Conservation (phyloP, 2,888 invertebrate species). For the Carterocephalus palaemon region DNA sequence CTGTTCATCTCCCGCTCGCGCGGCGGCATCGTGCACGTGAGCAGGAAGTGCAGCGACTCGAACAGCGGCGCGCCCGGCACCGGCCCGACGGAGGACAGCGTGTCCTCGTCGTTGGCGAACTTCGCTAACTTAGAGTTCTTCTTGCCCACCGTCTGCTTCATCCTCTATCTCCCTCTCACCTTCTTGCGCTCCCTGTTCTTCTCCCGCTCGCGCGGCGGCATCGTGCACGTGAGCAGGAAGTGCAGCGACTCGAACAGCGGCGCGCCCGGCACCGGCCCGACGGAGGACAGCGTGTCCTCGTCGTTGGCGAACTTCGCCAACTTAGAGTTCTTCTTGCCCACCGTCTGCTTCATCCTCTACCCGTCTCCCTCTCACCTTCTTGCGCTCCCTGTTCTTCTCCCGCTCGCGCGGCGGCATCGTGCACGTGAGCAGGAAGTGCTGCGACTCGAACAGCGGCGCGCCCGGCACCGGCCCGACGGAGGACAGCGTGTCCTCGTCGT, state of each 20-base stretch:
- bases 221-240: conserved; percentile 80
- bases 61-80: no score
- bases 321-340: conserved; percentile 73
- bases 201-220: conserved; percentile 37
- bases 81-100: no score
- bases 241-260: conserved; percentile 74
- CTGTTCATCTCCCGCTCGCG: background rate
- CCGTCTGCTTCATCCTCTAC: conserved; percentile 70
- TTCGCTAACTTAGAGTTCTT: no score
- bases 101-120: no score
- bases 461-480: conserved; percentile 78
- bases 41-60: no score
- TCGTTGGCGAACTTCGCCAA: conserved; percentile 70
- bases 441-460: conserved; percentile 67
- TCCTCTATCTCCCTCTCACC: conserved; percentile 1
- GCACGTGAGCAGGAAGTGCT: conserved; percentile 80
- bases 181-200: background rate
- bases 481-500: conserved; percentile 65
- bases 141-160: no score
- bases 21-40: no score
- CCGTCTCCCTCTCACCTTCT: background rate
- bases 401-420: conserved; percentile 50
- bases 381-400: conserved; percentile 1
- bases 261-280: conserved; percentile 77
- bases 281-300: conserved; percentile 59